phyloP scores from a whole-genome alignment of 2,888 invertebrate genomes.

The Mythimna vitellina region DNA sequence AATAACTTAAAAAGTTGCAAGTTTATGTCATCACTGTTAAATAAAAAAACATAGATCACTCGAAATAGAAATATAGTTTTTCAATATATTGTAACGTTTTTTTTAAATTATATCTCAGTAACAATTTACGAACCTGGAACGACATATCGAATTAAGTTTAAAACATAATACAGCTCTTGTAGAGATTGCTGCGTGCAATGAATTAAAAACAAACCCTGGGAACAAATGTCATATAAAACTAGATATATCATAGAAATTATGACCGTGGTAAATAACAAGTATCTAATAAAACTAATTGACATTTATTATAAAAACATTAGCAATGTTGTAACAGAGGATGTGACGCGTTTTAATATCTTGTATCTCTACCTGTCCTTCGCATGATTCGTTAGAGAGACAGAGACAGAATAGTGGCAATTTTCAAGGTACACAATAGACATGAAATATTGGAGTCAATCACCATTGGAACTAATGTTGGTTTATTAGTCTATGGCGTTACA shows the following conservation, averaged over 20 bases:
- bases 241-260: conserved; percentile 14
- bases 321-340: conserved; percentile 45
- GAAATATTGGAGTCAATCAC: conserved; percentile 24
- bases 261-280: conserved; percentile 18
- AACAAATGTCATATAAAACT: conserved; percentile 23
- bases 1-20: not conserved
- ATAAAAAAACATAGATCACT: too few relatives aligned
- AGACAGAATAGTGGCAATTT: conserved; percentile 15
- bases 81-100: not conserved
- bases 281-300: conserved; percentile 51
- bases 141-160: not conserved
- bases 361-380: conserved; percentile 22
- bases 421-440: conserved; percentile 7
- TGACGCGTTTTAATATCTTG: conserved; percentile 53
- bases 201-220: conserved; percentile 13
- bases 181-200: not conserved
- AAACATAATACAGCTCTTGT: not conserved
- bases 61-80: not conserved
- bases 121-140: not conserved
- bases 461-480: conserved; percentile 3
- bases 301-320: conserved; percentile 52
- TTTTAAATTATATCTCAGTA: not conserved
- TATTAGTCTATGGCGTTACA: conserved; percentile 16
- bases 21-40: not conserved
- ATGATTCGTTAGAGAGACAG: conserved; percentile 2